These are phyloP conservation scores for Vidua chalybeata DNA, from an alignment of 2,113 vertebrate genomes.

Conservation along the genomic window DNA sequence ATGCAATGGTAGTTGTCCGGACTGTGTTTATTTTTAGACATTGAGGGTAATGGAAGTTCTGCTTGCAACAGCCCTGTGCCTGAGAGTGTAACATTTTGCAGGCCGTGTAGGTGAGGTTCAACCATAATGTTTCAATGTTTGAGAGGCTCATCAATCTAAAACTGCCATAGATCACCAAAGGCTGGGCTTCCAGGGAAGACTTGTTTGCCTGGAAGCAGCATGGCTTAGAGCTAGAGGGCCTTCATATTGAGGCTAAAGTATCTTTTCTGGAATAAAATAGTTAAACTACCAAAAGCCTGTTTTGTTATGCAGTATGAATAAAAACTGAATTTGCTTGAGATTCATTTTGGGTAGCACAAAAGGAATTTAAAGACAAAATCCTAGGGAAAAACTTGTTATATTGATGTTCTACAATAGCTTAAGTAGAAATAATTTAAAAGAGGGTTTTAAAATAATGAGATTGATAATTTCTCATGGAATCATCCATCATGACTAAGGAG, in stretches of 20 bases:
- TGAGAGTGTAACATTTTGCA: neutral
- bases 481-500: neutral
- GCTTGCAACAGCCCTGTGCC: neutral
- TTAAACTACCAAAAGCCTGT: neutral
- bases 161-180: neutral
- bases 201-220: neutral
- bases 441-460: neutral
- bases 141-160: neutral
- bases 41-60: neutral
- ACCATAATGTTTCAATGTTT: neutral
- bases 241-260: neutral
- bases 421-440: neutral
- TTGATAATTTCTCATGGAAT: neutral
- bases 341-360: neutral
- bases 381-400: neutral
- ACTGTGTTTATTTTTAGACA: neutral
- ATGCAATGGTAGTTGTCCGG: neutral
- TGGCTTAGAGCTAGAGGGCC: neutral
- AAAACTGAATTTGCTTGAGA: neutral
- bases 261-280: neutral
- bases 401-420: neutral
- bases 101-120: neutral
- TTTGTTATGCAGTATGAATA: neutral
- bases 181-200: neutral
- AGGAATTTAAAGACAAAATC: neutral